Evolutionary conservation across 2,888 invertebrate species (phyloP), one percentile per base, ranked within the genome.

Genomic region (Drosophila rubida): DNA sequence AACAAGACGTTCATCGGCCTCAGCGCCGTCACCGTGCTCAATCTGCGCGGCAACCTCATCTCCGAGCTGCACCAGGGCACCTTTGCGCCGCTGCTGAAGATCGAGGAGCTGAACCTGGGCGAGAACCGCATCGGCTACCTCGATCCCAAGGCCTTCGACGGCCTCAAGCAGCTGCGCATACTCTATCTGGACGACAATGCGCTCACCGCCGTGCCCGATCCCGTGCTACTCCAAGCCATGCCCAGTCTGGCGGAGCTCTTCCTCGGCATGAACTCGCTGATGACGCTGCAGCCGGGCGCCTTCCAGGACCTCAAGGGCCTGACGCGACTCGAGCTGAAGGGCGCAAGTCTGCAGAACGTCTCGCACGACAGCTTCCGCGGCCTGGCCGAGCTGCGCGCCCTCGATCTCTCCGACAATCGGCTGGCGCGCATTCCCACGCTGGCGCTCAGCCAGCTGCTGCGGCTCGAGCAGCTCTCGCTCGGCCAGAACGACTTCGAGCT

Each of bases 111-210:
- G 62, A 97, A 97, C 92, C 93, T 97, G 78, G 97, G 97, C 19
- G 95, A 96, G 91, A 97, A 97, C 90, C 94, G 96, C 82, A 96
- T 97, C 90, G 95, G 95, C 2, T 94, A 94, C 80, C 95, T 97
- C 49, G 96, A 97, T 81, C 94, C 95, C 0, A 94, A 94, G 75
- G 96, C 97, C 1, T 97, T 97, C 80, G 94, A 95, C 59, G 96
- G 96, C 2, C 92, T 97, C 55, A 93, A 94, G 4, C 95, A 95
- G 22, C 93, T 97, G 66, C 93, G 96, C 68, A 95, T 97, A 41
- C 93, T 97, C 25, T 96, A 96, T 91, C 92, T 97, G 75, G 97
- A 97, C 89, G 97, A 97, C 90, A 97, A 97, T 91, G 95, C 96
- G 73, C 90, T 97, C 75, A 95, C 94, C 77, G 93, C 94, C 1